phyloP scores from a whole-genome alignment of 2,797 vertebrate species.

The Cephalopachus bancanus region DNA sequence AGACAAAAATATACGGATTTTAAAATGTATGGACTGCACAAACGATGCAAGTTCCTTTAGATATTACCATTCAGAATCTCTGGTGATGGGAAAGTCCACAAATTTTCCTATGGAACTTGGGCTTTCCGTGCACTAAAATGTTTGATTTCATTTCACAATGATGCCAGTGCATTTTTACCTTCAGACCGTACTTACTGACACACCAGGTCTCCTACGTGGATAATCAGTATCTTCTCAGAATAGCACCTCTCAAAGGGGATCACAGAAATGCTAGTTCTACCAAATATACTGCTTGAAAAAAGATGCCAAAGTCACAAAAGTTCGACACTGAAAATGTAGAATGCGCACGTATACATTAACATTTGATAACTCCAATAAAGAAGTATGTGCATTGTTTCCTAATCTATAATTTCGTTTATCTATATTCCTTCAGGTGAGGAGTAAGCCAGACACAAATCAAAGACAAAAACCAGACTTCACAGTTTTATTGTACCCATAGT shows the following conservation, averaged over 20 bases:
- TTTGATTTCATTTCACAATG: conserved; percentile 32
- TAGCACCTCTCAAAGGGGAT: not conserved
- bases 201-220: not conserved
- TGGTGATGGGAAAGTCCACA: not conserved
- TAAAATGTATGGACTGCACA: not conserved
- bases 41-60: not conserved
- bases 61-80: not conserved
- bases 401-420: not conserved
- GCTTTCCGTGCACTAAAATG: not conserved
- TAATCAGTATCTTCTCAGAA: not conserved
- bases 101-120: conserved; percentile 4
- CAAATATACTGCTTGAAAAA: not conserved
- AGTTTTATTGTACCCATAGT: not conserved
- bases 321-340: not conserved
- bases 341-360: not conserved
- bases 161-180: conserved; percentile 16
- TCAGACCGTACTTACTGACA: conserved; percentile 6
- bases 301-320: not conserved
- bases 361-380: not conserved
- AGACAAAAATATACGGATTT: not conserved
- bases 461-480: not conserved
- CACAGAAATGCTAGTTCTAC: not conserved
- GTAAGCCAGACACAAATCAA: not conserved
- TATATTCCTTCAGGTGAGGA: not conserved
- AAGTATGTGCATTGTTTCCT: not conserved